phyloP scores from a whole-genome alignment of 1,140 invertebrate species.

The Dendrolimus kikuchii region DNA sequence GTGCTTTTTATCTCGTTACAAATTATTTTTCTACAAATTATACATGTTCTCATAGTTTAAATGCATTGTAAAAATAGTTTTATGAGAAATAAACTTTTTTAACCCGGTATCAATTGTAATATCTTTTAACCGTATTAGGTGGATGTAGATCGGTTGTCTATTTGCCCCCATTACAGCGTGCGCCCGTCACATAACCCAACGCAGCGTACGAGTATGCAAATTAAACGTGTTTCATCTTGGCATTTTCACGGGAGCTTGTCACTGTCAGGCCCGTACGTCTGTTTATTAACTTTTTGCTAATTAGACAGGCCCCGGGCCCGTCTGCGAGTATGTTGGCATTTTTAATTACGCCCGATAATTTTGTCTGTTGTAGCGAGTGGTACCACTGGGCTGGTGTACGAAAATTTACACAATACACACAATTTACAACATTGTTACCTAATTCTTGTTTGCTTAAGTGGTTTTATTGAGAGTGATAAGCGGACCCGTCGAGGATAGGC shows the following conservation, averaged over 20 bases:
- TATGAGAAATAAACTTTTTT: too few relatives aligned
- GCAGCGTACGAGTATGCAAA: conserved; percentile 51
- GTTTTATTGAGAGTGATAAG: conserved; percentile 28
- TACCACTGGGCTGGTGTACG: conserved; percentile 13
- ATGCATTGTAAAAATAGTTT: too few relatives aligned
- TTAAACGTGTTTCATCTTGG: conserved; percentile 69
- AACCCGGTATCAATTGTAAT: too few relatives aligned
- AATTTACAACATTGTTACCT: conserved; percentile 21
- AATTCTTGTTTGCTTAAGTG: conserved; percentile 29
- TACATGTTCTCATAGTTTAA: too few relatives aligned
- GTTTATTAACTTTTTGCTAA: conserved; percentile 71
- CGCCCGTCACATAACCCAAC: conserved; percentile 18
- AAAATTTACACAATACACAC: conserved; percentile 16
- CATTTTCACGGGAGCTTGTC: conserved; percentile 60
- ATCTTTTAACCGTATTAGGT: too few relatives aligned
- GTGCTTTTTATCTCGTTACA: too few relatives aligned
- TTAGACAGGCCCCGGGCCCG: conserved; percentile 51
- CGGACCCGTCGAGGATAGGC: conserved; percentile 7
- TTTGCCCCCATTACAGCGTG: conserved; percentile 1
- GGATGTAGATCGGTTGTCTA: conserved; percentile 1
- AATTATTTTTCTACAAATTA: too few relatives aligned
- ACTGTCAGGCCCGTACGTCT: conserved; percentile 56
- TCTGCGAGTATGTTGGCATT: conserved; percentile 57
- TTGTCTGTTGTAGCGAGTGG: conserved; percentile 24
- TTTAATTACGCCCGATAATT: conserved; percentile 61